Evolutionary conservation across 2,797 vertebrate species (phyloP).

Genomic region (Nannoperca obscura): DNA sequence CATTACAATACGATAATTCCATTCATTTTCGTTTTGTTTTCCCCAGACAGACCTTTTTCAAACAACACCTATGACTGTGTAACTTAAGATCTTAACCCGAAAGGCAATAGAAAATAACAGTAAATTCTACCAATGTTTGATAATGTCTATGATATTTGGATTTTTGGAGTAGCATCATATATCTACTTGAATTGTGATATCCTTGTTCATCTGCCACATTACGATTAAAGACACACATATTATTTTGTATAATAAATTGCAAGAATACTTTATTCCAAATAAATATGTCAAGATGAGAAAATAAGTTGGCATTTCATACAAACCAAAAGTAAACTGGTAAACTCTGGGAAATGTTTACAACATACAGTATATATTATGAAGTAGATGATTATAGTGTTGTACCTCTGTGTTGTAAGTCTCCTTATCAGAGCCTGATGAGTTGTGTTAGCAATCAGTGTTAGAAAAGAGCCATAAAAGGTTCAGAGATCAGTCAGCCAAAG

Average conservation of each 20-base stretch:
- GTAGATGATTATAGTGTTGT: background rate
- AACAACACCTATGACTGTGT: background rate
- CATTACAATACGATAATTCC: background rate
- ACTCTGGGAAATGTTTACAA: background rate
- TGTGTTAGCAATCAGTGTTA: background rate
- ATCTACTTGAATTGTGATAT: background rate
- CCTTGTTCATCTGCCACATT: background rate
- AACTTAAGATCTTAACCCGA: background rate
- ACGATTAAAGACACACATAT: background rate
- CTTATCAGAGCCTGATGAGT: slow-evolving; percentile 23
- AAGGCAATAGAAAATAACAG: background rate
- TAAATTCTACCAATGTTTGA: background rate
- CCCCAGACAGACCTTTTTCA: background rate
- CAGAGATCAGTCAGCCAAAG: slow-evolving; percentile 37
- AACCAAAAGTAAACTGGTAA: background rate
- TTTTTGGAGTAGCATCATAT: background rate
- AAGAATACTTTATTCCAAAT: slow-evolving; percentile 11
- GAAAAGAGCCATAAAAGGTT: slow-evolving; percentile 42
- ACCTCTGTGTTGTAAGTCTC: background rate
- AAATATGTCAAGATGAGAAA: slow-evolving; percentile 5
- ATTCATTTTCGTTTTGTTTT: background rate
- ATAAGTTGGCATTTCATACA: background rate
- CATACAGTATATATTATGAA: background rate
- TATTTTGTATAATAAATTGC: background rate
- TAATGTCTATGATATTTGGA: background rate